Evolutionary conservation across 1,140 invertebrate genomes (phyloP).

Genomic region (Drosophila neocordata): DNA sequence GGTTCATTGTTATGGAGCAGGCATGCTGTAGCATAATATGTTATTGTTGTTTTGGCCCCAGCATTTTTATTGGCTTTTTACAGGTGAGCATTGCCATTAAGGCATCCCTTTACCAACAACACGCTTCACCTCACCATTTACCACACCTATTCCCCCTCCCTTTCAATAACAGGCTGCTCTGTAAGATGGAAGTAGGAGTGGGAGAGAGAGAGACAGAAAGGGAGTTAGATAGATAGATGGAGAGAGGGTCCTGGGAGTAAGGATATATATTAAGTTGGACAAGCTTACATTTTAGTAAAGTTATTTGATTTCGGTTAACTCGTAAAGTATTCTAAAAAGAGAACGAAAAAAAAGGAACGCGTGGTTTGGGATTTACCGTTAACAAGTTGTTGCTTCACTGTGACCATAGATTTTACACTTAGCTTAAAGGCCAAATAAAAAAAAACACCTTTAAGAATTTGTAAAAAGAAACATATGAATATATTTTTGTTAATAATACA

Average conservation of each 20-base stretch:
- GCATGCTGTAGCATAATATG: slow-evolving; percentile 53
- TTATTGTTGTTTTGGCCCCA: slow-evolving; percentile 52
- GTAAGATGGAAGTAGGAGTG: neutral
- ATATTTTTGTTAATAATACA: neutral
- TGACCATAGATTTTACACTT: neutral
- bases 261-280: slow-evolving; percentile 35
- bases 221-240: too few relatives aligned
- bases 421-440: neutral
- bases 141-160: neutral
- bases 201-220: too few relatives aligned
- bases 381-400: slow-evolving; percentile 3
- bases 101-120: slow-evolving; percentile 26
- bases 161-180: too few relatives aligned
- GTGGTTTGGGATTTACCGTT: neutral
- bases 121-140: neutral
- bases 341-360: slow-evolving; percentile 12
- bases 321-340: slow-evolving; percentile 37
- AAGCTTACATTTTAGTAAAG: slow-evolving; percentile 58
- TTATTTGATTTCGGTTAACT: slow-evolving; percentile 61
- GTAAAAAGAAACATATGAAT: neutral
- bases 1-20: slow-evolving; percentile 58
- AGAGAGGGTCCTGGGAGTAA: too few relatives aligned
- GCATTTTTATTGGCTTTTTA: slow-evolving; percentile 64
- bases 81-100: slow-evolving; percentile 62
- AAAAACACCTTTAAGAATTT: neutral